Evolutionary conservation across 2,113 vertebrate species (phyloP), one percentile per base, ranked within the genome.

Genomic region (Trinectes maculatus): DNA sequence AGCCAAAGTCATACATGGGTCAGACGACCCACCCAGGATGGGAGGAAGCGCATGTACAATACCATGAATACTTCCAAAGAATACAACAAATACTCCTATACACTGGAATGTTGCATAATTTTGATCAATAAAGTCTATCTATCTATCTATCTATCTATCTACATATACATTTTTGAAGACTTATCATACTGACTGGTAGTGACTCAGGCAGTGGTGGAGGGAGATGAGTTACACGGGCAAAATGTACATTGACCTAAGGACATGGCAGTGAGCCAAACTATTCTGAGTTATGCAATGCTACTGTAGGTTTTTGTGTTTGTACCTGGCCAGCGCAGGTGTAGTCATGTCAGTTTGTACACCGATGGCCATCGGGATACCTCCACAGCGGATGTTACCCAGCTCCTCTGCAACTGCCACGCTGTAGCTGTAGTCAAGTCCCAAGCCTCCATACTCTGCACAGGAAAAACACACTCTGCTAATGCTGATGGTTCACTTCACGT

Each of bases 371-470:
- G 94, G 91, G 77, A 97, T 48, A 4, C 94, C 93, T 66, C 92
- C 93, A 31, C 95, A 96, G 54, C 9, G 87, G 72, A 95, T 94
- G 82, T 68, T 81, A 18, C 95, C 95, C 85, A 96, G 86, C 74
- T 98, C 94, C 71, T 96, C 95, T 22, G 94, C 84, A 79, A 96
- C 88, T 1, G 96, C 95, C 3, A 95, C 60, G 8, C 54, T 95
- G 60, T 94, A 96, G 84, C 93, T 96, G 87, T 91, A 96, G 91
- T 96, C 94, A 24, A 98, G 91, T 12, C 93, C 94, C 89, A 95
- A 61, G 47, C 94, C 94, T 0, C 95, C 95, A 82, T 95, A 96
- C 49, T 96, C 95, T 98, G 86, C 48, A 70, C 3, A 28, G 25
- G 44, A 43, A 54, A 68, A 31, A 67, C 54, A 55, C 29, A 55